A percentile compares a stretch with the other conserved stretches of the same genome.
phyloP scores from a whole-genome alignment of 2,113 vertebrate genomes.

The Ailurus styani region DNA sequence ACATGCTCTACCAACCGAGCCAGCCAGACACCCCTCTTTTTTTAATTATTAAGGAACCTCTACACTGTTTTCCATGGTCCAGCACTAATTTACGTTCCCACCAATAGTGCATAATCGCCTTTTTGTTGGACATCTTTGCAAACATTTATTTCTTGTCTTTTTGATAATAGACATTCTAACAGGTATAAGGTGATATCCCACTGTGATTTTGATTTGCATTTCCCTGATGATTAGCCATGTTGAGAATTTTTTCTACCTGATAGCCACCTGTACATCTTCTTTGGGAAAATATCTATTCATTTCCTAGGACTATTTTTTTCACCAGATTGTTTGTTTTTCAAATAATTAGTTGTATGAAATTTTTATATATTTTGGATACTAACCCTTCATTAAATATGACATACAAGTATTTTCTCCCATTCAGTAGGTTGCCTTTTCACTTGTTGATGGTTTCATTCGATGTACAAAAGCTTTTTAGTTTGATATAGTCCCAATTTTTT shows the following conservation, averaged over 20 bases:
- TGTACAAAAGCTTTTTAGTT: neutral
- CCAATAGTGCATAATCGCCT: neutral
- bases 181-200: neutral
- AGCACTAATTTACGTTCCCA: neutral
- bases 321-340: neutral
- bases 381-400: neutral
- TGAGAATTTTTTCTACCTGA: neutral
- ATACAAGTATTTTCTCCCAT: neutral
- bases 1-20: neutral
- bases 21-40: neutral
- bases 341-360: neutral
- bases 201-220: neutral
- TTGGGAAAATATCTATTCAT: neutral
- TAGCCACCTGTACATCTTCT: neutral
- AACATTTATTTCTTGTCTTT: neutral
- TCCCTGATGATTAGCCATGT: neutral
- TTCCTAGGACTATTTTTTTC: neutral
- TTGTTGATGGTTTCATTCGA: neutral
- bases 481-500: neutral
- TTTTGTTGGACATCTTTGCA: neutral
- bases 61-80: neutral
- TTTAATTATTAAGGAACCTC: neutral
- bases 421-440: neutral
- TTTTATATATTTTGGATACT: neutral
- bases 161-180: neutral